Conservation (phyloP, 2,888 invertebrate species). For the Harpagoxenus sublaevis region DNA sequence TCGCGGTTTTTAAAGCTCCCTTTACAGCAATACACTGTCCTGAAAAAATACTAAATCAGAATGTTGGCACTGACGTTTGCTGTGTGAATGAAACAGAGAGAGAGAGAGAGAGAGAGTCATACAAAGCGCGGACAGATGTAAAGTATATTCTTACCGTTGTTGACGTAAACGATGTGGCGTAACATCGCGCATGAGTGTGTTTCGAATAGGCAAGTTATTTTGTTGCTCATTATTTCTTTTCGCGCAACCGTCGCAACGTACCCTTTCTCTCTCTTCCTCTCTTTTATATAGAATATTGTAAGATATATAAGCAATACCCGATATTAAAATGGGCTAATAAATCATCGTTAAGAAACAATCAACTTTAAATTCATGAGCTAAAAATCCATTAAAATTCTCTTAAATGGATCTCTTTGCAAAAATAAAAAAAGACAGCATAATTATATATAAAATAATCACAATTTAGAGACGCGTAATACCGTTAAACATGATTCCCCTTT, state of each 20-base stretch:
- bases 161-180: slow-evolving; percentile 24
- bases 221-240: slow-evolving; percentile 40
- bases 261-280: background rate
- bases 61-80: slow-evolving; percentile 49
- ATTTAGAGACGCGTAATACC: background rate
- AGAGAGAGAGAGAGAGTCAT: background rate
- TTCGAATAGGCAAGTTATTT: slow-evolving; percentile 45
- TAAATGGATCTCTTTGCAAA: background rate
- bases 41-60: slow-evolving; percentile 63
- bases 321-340: background rate
- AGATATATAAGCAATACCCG: background rate
- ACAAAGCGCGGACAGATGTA: slow-evolving; percentile 7
- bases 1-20: slow-evolving; percentile 58
- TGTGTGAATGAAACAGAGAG: slow-evolving; percentile 16
- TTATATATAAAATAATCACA: slow-evolving; percentile 14
- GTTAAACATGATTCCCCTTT: slow-evolving; percentile 11
- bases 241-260: background rate
- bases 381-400: background rate
- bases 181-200: slow-evolving; percentile 14
- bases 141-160: slow-evolving; percentile 48
- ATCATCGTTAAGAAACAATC: background rate
- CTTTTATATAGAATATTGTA: background rate
- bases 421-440: background rate
- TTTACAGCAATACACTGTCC: slow-evolving; percentile 50
- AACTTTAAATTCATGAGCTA: background rate